Evolutionary conservation across 2,888 invertebrate species (phyloP).

Genomic region (Folsomia manolachei): DNA sequence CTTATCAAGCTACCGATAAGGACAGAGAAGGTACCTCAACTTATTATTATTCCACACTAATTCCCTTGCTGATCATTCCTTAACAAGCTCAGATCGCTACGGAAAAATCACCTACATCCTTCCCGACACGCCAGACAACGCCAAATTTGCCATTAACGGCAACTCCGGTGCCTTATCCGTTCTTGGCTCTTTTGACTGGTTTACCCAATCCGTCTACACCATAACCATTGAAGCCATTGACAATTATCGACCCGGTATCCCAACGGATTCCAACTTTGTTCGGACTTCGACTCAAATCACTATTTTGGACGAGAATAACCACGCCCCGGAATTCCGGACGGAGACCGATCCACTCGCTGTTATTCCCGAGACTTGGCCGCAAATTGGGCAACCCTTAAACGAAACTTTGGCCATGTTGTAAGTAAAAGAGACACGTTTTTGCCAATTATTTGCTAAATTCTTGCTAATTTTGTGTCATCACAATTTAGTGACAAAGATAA

Average conservation of each 20-base stretch:
- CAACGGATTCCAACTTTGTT: constrained; percentile 9
- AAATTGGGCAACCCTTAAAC: background rate
- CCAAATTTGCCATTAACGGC: constrained; percentile 14
- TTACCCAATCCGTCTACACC: background rate
- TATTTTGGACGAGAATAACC: constrained; percentile 25
- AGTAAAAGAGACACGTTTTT: no score
- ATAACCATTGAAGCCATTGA: constrained; percentile 26
- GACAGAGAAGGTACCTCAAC: constrained; percentile 24
- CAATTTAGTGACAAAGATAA: constrained; percentile 25
- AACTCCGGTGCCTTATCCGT: constrained; percentile 17
- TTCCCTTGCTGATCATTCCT: background rate
- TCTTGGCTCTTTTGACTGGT: constrained; percentile 22
- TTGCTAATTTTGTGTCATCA: no score
- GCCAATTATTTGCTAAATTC: no score
- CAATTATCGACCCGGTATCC: constrained; percentile 21
- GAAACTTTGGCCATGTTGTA: constrained; percentile 13
- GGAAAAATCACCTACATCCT: constrained; percentile 25
- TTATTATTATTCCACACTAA: background rate
- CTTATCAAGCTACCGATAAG: constrained; percentile 26
- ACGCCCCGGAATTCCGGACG: constrained; percentile 26
- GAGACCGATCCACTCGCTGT: background rate
- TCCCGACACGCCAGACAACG: background rate
- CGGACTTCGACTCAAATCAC: background rate
- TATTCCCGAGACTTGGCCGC: background rate
- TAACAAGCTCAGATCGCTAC: constrained; percentile 13